A percentile compares a stretch with the other conserved stretches of the same genome.
Conservation (phyloP, 2,797 vertebrate genomes). For the Salmo trutta region DNA sequence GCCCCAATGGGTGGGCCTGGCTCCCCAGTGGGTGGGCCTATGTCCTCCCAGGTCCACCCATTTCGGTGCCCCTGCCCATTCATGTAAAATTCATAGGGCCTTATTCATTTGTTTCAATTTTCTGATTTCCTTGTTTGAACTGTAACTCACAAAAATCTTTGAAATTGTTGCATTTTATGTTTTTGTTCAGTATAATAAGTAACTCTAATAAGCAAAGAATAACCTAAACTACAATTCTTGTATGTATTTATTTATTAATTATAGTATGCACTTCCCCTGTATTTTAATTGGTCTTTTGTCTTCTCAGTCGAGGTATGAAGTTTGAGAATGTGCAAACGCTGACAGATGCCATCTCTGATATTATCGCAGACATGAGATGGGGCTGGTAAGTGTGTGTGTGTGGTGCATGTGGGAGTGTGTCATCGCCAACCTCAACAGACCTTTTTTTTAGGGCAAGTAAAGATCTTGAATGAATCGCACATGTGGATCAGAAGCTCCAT, state of each 20-base stretch:
- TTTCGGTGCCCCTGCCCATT: no score
- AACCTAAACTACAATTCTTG: neutral
- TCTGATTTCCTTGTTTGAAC: no score
- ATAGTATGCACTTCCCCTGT: neutral
- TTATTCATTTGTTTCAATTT: no score
- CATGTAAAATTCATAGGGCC: no score
- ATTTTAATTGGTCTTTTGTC: constrained; percentile 26
- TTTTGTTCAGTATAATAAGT: neutral
- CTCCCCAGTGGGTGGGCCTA: no score
- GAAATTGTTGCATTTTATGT: no score
- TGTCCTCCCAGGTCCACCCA: no score
- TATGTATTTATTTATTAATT: neutral
- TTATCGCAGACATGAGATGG: constrained; percentile 98
- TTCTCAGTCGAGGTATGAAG: constrained; percentile 92
- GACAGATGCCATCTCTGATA: constrained; percentile 94
- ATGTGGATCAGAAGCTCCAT: no score
- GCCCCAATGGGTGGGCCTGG: no score
- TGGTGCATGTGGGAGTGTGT: constrained; percentile 10
- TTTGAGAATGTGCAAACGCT: constrained; percentile 97
- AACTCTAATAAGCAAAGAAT: neutral
- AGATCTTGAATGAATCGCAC: no score
- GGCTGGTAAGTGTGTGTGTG: constrained; percentile 86
- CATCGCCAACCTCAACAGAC: neutral
- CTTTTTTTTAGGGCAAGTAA: no score
- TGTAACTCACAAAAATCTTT: no score